These are phyloP conservation scores for Monodelphis domestica DNA, from an alignment of 2,797 vertebrate species.

Conservation along the genomic window DNA sequence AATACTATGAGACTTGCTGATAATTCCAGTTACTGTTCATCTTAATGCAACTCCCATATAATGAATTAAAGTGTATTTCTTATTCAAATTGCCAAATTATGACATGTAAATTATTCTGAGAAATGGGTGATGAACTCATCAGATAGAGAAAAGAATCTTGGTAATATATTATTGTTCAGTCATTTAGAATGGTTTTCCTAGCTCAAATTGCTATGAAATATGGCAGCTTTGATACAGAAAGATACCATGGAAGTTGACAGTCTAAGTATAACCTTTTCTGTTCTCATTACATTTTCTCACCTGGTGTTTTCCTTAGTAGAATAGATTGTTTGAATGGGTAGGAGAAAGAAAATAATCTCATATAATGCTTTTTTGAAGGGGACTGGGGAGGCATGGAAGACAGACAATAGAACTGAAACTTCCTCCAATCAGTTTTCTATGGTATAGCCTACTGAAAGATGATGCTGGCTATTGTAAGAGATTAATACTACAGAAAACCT, in stretches of 20 bases:
- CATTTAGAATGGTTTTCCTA: neutral
- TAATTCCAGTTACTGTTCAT: slow-evolving; percentile 46
- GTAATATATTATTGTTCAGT: neutral
- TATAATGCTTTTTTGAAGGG: neutral
- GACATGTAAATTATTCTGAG: neutral
- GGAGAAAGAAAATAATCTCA: neutral
- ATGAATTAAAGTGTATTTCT: slow-evolving; percentile 33
- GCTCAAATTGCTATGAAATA: neutral
- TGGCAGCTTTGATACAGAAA: neutral
- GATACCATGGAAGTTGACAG: neutral
- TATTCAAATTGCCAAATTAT: neutral
- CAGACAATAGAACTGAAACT: neutral
- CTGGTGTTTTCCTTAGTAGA: neutral
- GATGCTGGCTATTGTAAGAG: too few relatives aligned
- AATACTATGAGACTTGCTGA: slow-evolving; percentile 44
- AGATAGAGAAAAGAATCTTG: slow-evolving; percentile 9
- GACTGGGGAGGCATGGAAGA: neutral
- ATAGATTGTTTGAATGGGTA: too few relatives aligned
- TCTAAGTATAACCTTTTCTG: neutral
- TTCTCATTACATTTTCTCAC: neutral
- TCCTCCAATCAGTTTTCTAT: neutral
- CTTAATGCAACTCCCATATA: slow-evolving; percentile 38
- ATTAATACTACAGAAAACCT: too few relatives aligned
- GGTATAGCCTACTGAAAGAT: neutral
- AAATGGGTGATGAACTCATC: neutral